A percentile compares a stretch with the other conserved stretches of the same genome.
These are phyloP conservation scores for Amniataba percoides DNA, from an alignment of 2,797 vertebrate genomes.

Conservation along the genomic window DNA sequence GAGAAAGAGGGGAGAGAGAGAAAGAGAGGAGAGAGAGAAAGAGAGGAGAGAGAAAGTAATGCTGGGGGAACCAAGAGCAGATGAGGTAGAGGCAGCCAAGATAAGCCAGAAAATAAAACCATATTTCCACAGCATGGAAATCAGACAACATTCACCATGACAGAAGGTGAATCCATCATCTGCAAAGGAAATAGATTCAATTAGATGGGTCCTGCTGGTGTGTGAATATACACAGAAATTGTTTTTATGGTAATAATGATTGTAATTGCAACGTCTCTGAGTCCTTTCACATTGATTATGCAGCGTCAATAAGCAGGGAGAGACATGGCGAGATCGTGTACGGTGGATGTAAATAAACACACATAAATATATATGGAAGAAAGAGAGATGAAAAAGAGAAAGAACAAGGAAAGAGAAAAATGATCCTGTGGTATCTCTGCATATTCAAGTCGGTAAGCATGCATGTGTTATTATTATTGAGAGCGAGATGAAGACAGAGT, in stretches of 20 bases:
- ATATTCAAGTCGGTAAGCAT: slow-evolving; percentile 44
- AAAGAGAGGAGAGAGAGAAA: slow-evolving; percentile 22
- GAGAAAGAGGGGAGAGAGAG: slow-evolving; percentile 16
- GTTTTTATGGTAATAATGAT: slow-evolving; percentile 81
- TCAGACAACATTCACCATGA: slow-evolving; percentile 80
- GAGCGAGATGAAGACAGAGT: slow-evolving; percentile 60
- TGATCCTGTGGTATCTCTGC: not conserved
- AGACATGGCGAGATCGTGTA: slow-evolving; percentile 17
- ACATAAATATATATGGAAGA: not conserved
- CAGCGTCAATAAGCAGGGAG: slow-evolving; percentile 62
- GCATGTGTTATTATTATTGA: slow-evolving; percentile 63
- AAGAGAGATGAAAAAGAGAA: not conserved
- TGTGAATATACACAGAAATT: slow-evolving; percentile 70
- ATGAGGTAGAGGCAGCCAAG: slow-evolving; percentile 69
- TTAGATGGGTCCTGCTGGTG: slow-evolving; percentile 77
- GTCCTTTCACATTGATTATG: slow-evolving; percentile 71
- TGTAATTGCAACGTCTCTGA: slow-evolving; percentile 64
- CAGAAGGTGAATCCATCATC: slow-evolving; percentile 82
- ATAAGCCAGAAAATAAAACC: slow-evolving; percentile 78
- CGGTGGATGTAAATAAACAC: slow-evolving; percentile 11
- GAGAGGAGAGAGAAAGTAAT: slow-evolving; percentile 31
- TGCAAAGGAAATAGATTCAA: slow-evolving; percentile 83
- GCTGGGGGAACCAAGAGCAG: slow-evolving; percentile 55
- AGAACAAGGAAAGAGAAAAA: slow-evolving; percentile 3
- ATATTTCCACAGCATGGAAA: slow-evolving; percentile 77